Base-by-base conservation (phyloP, 2,888 invertebrate species). In the Platynereis dumerilii region DNA sequence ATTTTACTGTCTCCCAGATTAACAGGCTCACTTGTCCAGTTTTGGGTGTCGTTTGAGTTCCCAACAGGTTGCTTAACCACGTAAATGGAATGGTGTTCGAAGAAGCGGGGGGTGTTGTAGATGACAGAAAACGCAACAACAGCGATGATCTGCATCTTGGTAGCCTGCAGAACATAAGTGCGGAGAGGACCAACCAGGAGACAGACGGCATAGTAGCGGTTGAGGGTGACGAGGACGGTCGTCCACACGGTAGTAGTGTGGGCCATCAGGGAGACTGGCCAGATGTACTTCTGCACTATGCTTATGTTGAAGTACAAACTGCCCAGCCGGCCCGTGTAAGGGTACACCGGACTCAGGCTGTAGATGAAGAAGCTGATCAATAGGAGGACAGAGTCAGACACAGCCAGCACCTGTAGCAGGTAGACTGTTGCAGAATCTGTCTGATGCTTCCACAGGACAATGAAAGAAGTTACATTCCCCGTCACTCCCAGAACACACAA, bases 91-190 rank as follows among this genome's bases (percentile, higher is more conserved):
- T 64, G 63, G 59, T 71, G 70, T 55, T 72, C 72, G 45, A 72
- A 69, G 48, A 71, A 69, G 20, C 71, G 44, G n/a, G 72, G 72
- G 15, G 65, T 39, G 63, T 72, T 72, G 69, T 68, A 72, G 58
- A 72, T 39, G 27, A 69, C 57, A 0, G 71, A 69, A 27, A 67
- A 58, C 42, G 68, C 7, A 12, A 68, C 45, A 44, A 72, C 65
- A 20, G 45, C 58, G 17, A 54, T 20, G 24, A 71, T 65, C 20
- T 72, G 69, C 12, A 60, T 27, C 20, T 58, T 52, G 12, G 61
- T 67, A 7, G 63, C 58, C 15, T 44, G 52, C 26, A 62, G 34
- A 24, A 52, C 56, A 10, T 45, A 58, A 10, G 58, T n/a, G 7
- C 61, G 42, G 29, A 62, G 60, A 10, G 59, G 67, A 22, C 61